Conservation (phyloP, 1,140 invertebrate genomes). For the Anastrepha ludens region DNA sequence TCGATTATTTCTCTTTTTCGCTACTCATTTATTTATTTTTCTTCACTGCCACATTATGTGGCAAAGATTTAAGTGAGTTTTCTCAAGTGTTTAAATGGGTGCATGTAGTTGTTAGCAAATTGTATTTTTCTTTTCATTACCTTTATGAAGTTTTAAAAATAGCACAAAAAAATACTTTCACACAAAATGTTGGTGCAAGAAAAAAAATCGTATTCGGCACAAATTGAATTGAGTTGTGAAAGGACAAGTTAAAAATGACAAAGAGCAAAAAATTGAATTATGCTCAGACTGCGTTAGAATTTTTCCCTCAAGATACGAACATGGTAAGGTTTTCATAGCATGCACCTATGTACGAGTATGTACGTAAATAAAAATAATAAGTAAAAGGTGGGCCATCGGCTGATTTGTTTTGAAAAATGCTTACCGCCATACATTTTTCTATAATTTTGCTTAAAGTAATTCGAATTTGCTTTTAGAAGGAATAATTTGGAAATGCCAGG, state of each 20-base stretch:
- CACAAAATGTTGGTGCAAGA: neutral
- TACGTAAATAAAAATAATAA: too few species aligned
- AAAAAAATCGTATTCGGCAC: neutral
- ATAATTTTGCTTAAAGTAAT: too few species aligned
- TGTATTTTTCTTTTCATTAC: constrained; percentile 10
- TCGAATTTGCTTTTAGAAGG: too few species aligned
- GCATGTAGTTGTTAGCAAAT: constrained; percentile 16
- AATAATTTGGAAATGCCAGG: too few species aligned
- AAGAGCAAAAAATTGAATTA: constrained; percentile 43
- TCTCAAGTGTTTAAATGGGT: neutral
- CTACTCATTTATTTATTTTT: constrained; percentile 29
- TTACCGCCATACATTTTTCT: too few species aligned
- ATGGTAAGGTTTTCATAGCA: neutral
- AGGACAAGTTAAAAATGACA: constrained; percentile 41
- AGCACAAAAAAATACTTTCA: neutral
- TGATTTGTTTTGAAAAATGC: too few species aligned
- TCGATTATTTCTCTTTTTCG: neutral
- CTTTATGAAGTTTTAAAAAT: constrained; percentile 36
- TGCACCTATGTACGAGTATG: too few species aligned
- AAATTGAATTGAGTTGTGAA: constrained; percentile 44
- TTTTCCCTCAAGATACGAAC: neutral
- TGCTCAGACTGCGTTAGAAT: constrained; percentile 37
- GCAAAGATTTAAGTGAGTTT: constrained; percentile 42
- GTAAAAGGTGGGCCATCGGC: too few species aligned
- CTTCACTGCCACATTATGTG: constrained; percentile 16